Conservation (phyloP, 2,113 vertebrate genomes). For the Seriola rivoliana region DNA sequence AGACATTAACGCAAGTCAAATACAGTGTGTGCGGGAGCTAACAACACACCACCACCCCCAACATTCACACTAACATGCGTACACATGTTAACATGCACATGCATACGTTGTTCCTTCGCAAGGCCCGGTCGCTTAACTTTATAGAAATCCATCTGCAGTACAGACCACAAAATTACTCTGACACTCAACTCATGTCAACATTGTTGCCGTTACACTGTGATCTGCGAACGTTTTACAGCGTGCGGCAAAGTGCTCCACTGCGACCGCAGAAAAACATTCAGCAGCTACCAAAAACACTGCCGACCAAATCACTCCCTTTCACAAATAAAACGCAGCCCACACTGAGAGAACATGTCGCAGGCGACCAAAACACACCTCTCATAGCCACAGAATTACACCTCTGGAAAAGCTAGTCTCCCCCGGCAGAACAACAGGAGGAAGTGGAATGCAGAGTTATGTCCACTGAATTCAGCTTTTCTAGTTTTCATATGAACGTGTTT, state of each 20-base stretch:
- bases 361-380: constrained; percentile 55
- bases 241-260: constrained; percentile 36
- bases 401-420: constrained; percentile 31
- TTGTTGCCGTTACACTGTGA: constrained; percentile 24
- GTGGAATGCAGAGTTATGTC: constrained; percentile 8
- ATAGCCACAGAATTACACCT: constrained; percentile 64
- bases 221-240: constrained; percentile 51
- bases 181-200: constrained; percentile 60
- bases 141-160: constrained; percentile 28
- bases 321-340: constrained; percentile 65
- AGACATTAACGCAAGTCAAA: neutral
- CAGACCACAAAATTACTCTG: constrained; percentile 48
- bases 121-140: neutral
- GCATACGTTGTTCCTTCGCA: neutral
- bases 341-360: constrained; percentile 53
- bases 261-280: constrained; percentile 52
- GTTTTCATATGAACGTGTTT: neutral
- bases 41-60: neutral
- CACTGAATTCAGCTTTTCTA: constrained; percentile 27
- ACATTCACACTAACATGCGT: constrained; percentile 3
- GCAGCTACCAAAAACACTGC: constrained; percentile 45
- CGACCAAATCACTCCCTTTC: constrained; percentile 37
- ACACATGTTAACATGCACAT: constrained; percentile 2
- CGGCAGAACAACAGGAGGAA: constrained; percentile 43
- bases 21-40: neutral